Evolutionary conservation across 2,113 vertebrate genomes (phyloP), one percentile per base, ranked within the genome.

Genomic region (Cariama cristata): DNA sequence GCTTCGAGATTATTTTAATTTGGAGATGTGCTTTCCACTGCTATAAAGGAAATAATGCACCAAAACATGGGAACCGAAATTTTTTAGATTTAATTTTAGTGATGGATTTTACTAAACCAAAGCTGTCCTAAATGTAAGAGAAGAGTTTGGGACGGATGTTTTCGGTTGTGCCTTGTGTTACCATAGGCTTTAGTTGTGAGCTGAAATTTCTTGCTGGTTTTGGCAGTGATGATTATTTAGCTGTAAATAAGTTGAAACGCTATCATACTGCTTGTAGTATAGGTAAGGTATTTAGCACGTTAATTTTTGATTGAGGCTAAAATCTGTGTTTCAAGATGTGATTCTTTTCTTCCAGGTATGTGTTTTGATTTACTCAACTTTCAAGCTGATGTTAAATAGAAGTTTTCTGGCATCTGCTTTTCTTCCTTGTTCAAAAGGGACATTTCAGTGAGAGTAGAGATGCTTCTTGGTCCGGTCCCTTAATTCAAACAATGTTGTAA

Each of bases 361-460:
- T 95, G 88, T 94, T 64, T 90, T 94, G 94, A 94, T 96, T 95
- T 95, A 88, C 52, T 94, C 92, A 92, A 66, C 93, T 95, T 92
- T 71, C 69, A 96, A 95, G 93, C 86, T 76, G 86, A 85, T 94
- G 68, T 92, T 89, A 91, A 91, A 75, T 64, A 95, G 68, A 97
- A 83, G 75, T 89, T 93, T 96, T 93, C 60, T 92, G 90, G 42
- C 82, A 87, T 91, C 93, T 87, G 64, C 59, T 96, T 95, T 87
- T 96, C 73, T 75, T 89, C 93, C 42, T 84, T 96, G 50, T 64
- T 79, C 20, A 38, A 26, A 95, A 73, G 62, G 87, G 53, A 64
- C 49, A 28, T 92, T 91, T 92, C 89, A 92, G 27, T 92, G 75
- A 84, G 42, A 93, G 75, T 38, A 96, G 95, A 91, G 58, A 32